These are phyloP conservation scores for Rhizoglyphus robini DNA, from an alignment of 1,140 invertebrate species.

Conservation along the genomic window DNA sequence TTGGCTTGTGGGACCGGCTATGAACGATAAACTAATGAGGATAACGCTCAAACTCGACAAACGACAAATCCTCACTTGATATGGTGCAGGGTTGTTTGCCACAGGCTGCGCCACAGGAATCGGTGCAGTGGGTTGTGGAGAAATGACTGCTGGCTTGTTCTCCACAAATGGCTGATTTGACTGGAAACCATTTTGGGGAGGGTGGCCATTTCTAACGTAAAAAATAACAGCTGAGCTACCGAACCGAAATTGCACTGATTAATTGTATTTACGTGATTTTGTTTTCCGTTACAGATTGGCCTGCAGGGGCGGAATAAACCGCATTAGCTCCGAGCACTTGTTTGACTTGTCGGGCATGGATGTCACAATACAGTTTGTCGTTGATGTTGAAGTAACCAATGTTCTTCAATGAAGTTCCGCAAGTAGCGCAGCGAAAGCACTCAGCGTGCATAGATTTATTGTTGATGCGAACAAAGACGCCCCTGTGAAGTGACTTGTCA, in stretches of 20 bases:
- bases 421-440: constrained; percentile 91
- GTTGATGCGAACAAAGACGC: constrained; percentile 88
- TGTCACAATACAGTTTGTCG: constrained; percentile 89
- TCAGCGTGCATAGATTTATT: constrained; percentile 90
- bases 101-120: neutral
- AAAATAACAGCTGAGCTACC: neutral
- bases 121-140: neutral
- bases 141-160: neutral
- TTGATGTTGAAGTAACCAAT: constrained; percentile 88
- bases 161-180: neutral
- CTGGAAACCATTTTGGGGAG: neutral
- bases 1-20: neutral
- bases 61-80: neutral
- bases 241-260: neutral
- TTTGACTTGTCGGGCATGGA: constrained; percentile 77
- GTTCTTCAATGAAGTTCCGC: constrained; percentile 85
- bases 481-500: constrained; percentile 44
- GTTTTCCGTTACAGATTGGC: constrained; percentile 11
- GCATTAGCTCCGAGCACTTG: constrained; percentile 35
- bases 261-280: neutral
- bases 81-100: neutral
- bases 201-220: neutral
- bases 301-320: neutral
- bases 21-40: neutral
- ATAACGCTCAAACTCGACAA: neutral